Evolutionary conservation across 2,113 vertebrate genomes (phyloP).

Genomic region (Oryzias curvinotus): DNA sequence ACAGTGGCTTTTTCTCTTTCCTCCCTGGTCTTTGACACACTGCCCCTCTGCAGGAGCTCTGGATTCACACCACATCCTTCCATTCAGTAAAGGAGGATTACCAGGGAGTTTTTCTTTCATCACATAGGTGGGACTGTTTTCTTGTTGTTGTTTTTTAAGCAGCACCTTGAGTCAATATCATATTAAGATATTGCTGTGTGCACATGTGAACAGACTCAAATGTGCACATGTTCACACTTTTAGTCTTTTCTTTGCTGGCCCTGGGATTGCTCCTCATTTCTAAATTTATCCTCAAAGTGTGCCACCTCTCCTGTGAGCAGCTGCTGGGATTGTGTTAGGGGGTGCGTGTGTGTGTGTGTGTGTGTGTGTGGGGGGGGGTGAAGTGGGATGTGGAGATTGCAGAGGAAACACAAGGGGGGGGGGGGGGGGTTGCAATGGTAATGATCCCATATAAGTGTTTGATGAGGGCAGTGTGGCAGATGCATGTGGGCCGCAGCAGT

Average conservation of each 20-base stretch:
- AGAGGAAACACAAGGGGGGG: constrained; percentile 37
- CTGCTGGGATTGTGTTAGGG: constrained; percentile 79
- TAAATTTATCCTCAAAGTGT: constrained; percentile 88
- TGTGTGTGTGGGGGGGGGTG: constrained; percentile 17
- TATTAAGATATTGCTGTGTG: constrained; percentile 17
- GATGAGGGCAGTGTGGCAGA: background rate
- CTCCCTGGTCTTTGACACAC: constrained; percentile 24
- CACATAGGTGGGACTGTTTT: background rate
- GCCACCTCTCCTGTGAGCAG: constrained; percentile 93
- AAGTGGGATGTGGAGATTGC: too few species aligned
- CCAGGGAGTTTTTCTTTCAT: background rate
- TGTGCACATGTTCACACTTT: constrained; percentile 24
- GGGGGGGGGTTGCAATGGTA: constrained; percentile 30
- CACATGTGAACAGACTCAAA: too few species aligned
- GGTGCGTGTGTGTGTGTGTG: constrained; percentile 18
- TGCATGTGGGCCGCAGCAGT: constrained; percentile 79
- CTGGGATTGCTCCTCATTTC: constrained; percentile 81
- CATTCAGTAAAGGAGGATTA: constrained; percentile 17
- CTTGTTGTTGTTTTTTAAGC: constrained; percentile 9
- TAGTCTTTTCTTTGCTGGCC: constrained; percentile 61
- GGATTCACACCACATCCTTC: constrained; percentile 39
- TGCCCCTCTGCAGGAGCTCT: constrained; percentile 49
- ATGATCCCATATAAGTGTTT: constrained; percentile 37
- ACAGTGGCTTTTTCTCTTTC: constrained; percentile 57
- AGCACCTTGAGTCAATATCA: constrained; percentile 2